Conservation (phyloP, 2,797 vertebrate species). For the Alcedo quadribrachys region DNA sequence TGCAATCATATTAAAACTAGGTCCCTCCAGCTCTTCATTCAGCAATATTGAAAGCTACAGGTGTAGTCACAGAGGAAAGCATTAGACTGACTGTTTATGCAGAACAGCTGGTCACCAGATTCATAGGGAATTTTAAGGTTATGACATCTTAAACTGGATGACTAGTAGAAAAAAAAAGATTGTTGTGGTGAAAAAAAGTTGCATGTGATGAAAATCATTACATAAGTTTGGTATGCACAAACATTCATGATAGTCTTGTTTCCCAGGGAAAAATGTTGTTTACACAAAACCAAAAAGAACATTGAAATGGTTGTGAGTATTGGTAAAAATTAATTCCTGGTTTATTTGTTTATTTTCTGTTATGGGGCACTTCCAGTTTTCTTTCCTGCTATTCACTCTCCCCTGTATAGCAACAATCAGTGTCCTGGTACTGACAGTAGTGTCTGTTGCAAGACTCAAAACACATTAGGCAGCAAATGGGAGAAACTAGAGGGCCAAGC, state of each 20-base stretch:
- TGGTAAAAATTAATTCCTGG: background rate
- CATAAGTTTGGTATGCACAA: background rate
- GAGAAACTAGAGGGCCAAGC: background rate
- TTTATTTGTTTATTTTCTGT: background rate
- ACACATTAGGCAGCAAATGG: background rate
- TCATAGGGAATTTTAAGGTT: background rate
- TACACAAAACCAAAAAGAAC: background rate
- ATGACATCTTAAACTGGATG: background rate
- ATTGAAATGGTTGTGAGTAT: background rate
- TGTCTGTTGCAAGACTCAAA: background rate
- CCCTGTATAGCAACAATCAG: background rate
- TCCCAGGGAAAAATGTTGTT: background rate
- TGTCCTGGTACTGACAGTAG: background rate
- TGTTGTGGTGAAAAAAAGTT: background rate
- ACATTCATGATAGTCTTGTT: background rate
- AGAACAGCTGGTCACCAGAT: background rate
- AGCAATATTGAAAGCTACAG: background rate
- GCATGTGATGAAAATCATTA: background rate
- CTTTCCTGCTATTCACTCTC: background rate
- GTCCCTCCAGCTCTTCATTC: background rate
- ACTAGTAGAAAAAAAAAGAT: background rate
- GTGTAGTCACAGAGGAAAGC: background rate
- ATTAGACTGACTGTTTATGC: background rate
- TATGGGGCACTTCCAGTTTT: background rate
- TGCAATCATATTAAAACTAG: background rate